These are phyloP conservation scores for Lycia hirtaria DNA, from an alignment of 2,888 invertebrate genomes.

Conservation along the genomic window DNA sequence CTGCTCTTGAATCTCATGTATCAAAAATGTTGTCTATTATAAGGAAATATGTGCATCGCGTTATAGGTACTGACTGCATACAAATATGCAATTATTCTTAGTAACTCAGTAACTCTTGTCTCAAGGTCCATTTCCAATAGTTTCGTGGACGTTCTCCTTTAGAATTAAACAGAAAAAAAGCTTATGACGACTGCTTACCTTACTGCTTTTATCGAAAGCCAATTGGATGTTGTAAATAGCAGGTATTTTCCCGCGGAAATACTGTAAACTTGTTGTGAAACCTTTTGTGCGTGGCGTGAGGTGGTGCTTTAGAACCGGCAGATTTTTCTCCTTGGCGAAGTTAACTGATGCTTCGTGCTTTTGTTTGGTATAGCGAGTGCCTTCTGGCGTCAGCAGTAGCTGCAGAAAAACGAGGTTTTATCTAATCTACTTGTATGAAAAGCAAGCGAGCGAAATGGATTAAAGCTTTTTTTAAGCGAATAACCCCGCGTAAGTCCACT, in stretches of 20 bases:
- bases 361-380: constrained; percentile 94
- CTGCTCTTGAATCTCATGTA: too few species aligned
- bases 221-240: constrained; percentile 94
- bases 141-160: neutral
- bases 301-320: constrained; percentile 94
- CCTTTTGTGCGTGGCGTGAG: constrained; percentile 98
- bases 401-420: constrained; percentile 64
- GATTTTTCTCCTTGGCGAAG: constrained; percentile 94
- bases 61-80: too few species aligned
- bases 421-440: constrained; percentile 4
- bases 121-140: neutral
- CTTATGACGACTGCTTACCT: constrained; percentile 62
- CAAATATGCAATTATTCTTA: too few species aligned
- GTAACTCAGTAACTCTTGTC: too few species aligned
- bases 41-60: too few species aligned
- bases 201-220: constrained; percentile 87
- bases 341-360: constrained; percentile 95
- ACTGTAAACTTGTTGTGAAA: constrained; percentile 93
- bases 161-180: neutral
- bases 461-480: neutral
- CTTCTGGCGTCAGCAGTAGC: constrained; percentile 96
- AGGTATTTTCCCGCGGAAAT: constrained; percentile 91
- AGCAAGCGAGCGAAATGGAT: neutral
- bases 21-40: too few species aligned
- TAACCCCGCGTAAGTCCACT: too few species aligned